Base-by-base conservation (phyloP, 1,140 invertebrate genomes). In the Lucilia sericata region DNA sequence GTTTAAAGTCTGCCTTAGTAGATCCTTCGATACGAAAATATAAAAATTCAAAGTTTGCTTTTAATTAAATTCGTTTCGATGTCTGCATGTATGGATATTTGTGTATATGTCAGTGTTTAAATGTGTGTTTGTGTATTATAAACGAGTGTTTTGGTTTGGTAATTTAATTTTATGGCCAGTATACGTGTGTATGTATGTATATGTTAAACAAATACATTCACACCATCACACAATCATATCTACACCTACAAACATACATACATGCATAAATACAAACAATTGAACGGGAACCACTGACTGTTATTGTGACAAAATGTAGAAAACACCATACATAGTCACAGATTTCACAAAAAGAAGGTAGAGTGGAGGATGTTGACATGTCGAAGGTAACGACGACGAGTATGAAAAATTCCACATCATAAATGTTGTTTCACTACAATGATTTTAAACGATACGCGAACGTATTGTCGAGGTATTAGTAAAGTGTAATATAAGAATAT, bases 131-230 rank as follows among this genome's bases (percentile, higher is more conserved):
- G 25, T 30, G 25, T 30, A 30, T 30, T 30, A 30, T 14, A 17
- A 17, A n/a, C 13, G 55, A 60, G 21, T 70, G 21, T 70, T 21
- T 70, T 70, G 65, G 65, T 70, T 60, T 70, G n/a, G 65, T 25
- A 70, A 70, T 70, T 70, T 21, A 70, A 70, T 70, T 70, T 70
- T 70, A 70, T 70, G 65, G 21, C 65, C 65, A 70, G 9, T n/a
- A 19, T 17, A 2, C 25, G 25, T 30, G 3, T 30, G 55, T 60
- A 12, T 60, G 55, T n/a, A n/a, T 60, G 55, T 60, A 60, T 60
- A 14, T 60, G 13, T 60, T 60, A 12, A 60, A 60, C 17, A 60
- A 17, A 60, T 30, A 30, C 17, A 60, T 14, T 14, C n/a, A 60
- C 42, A 42, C 42, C 42, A 42, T 42, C 42, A 42, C 42, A 42